phyloP scores from a whole-genome alignment of 2,113 vertebrate species.

The Tinamus guttatus region DNA sequence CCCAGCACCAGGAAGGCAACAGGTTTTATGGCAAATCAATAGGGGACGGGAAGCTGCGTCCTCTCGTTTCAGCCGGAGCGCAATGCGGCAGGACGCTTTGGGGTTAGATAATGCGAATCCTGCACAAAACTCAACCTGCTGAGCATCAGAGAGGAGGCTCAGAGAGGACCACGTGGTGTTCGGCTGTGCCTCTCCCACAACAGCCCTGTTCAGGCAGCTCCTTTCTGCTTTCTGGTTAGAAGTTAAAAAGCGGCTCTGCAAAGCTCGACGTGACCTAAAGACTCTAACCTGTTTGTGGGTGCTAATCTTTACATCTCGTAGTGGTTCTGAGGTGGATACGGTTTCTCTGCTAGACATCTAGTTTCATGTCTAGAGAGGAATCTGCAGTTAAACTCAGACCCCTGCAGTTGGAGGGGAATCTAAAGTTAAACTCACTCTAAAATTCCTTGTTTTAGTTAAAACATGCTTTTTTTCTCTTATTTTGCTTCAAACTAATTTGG shows the following conservation, averaged over 20 bases:
- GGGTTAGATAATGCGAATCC: neutral
- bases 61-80: neutral
- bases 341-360: neutral
- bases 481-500: neutral
- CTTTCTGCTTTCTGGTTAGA: neutral
- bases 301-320: neutral
- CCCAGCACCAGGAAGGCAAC: neutral
- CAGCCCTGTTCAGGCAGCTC: neutral
- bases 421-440: neutral
- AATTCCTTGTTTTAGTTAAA: neutral
- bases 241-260: neutral
- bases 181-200: no score
- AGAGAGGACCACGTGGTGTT: no score
- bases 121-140: neutral
- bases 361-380: neutral
- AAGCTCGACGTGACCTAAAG: neutral
- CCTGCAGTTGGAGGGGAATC: neutral
- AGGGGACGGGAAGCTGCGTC: neutral
- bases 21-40: neutral
- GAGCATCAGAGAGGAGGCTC: neutral
- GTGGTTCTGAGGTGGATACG: rapidly evolving
- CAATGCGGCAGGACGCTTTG: neutral
- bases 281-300: neutral
- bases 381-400: neutral
- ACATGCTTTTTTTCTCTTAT: neutral